A percentile compares a stretch with the other conserved stretches of the same genome.
Conservation (phyloP, 2,888 invertebrate species). For the Opisthograptis luteolata region DNA sequence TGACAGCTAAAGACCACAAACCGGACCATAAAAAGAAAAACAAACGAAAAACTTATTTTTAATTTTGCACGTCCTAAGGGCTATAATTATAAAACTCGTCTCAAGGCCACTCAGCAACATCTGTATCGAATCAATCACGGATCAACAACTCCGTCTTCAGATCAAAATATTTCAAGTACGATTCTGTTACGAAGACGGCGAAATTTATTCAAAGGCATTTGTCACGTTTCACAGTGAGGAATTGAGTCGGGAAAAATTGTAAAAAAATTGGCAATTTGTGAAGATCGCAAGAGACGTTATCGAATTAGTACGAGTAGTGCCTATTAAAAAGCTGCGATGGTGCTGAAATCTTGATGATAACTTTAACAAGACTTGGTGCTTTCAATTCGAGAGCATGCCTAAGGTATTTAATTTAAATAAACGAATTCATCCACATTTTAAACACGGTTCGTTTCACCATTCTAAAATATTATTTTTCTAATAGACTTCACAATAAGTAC, state of each 20-base stretch:
- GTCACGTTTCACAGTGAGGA: conserved; percentile 48
- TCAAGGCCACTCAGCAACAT: conserved; percentile 38
- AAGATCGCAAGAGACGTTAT: conserved; percentile 28
- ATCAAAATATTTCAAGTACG: conserved; percentile 42
- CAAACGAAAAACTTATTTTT: not conserved
- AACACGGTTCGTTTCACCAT: no score
- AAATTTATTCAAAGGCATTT: conserved; percentile 50
- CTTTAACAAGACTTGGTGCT: no score
- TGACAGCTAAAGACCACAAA: not conserved
- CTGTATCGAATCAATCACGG: conserved; percentile 46
- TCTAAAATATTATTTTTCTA: no score
- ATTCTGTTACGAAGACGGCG: conserved; percentile 37
- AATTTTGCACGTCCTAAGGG: conserved; percentile 7
- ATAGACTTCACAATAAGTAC: no score
- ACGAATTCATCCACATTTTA: no score
- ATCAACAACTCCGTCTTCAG: conserved; percentile 40
- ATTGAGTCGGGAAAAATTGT: conserved; percentile 46
- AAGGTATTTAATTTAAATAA: no score
- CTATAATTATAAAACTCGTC: conserved; percentile 31
- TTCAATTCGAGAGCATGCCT: not conserved
- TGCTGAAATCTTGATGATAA: not conserved
- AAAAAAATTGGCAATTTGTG: conserved; percentile 45
- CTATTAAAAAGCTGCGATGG: conserved; percentile 1
- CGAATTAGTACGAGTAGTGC: conserved; percentile 32
- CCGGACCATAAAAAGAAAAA: not conserved